Conservation (phyloP, 2,113 vertebrate genomes). For the Microcebus tavaratra region DNA sequence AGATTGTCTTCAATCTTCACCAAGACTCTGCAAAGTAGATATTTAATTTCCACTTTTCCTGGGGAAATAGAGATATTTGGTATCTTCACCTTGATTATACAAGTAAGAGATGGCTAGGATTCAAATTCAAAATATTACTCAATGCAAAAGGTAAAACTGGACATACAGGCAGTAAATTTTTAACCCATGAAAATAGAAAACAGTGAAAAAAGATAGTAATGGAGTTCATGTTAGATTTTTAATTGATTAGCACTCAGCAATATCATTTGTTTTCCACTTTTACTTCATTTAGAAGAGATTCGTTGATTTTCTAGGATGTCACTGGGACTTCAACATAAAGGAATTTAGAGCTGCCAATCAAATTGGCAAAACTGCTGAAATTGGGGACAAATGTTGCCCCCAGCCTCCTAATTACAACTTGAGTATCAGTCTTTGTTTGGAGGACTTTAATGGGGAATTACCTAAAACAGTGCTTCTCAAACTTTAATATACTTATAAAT, state of each 20-base stretch:
- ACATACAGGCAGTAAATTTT: neutral
- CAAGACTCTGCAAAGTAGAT: neutral
- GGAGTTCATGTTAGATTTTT: neutral
- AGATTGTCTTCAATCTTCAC: neutral
- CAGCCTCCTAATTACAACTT: neutral
- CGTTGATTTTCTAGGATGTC: neutral
- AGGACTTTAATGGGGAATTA: neutral
- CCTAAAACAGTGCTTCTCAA: neutral
- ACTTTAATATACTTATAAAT: neutral
- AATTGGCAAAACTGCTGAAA: neutral
- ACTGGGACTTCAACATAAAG: neutral
- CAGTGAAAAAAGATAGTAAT: neutral
- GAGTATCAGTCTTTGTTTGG: neutral
- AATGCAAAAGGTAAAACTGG: neutral
- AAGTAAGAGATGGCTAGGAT: neutral
- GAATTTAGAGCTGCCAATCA: neutral
- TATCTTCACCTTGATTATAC: neutral
- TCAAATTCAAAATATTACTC: neutral
- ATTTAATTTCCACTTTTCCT: neutral
- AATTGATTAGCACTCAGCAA: neutral
- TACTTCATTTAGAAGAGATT: neutral
- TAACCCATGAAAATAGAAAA: neutral
- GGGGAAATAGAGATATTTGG: neutral
- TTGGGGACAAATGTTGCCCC: neutral
- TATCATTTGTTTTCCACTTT: neutral